Percentiles rank a stretch among this genome's conserved stretches.
phyloP scores from a whole-genome alignment of 2,888 invertebrate genomes.

The Tigriopus californicus region DNA sequence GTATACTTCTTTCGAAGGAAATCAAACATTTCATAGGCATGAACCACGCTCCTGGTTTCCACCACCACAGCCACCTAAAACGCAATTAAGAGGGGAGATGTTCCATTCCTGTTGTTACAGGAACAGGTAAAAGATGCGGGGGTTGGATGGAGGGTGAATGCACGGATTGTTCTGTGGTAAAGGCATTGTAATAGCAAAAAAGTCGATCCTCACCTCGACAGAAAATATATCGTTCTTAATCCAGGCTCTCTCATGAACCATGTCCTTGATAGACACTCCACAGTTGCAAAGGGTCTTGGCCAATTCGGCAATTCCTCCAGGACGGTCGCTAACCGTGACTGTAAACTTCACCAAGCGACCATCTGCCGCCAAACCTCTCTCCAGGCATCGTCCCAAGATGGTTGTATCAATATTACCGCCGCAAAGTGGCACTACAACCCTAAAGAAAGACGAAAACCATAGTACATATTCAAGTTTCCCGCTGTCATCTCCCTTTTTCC shows the following conservation, averaged over 20 bases:
- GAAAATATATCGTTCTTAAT: slow-evolving; percentile 70
- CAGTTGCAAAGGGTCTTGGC: slow-evolving; percentile 51
- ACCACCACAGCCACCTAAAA: not conserved
- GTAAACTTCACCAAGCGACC: slow-evolving; percentile 47
- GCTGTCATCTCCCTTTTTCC: not conserved
- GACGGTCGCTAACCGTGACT: slow-evolving; percentile 49
- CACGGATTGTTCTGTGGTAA: not conserved
- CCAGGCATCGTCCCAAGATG: slow-evolving; percentile 64
- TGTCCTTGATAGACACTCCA: slow-evolving; percentile 81
- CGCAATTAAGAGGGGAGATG: no score
- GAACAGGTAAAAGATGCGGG: no score
- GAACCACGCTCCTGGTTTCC: not conserved
- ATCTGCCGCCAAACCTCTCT: slow-evolving; percentile 70
- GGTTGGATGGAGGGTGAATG: no score
- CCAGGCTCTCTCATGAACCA: slow-evolving; percentile 90
- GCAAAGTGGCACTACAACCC: slow-evolving; percentile 62
- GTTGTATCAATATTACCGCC: slow-evolving; percentile 86
- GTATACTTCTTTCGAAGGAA: not conserved
- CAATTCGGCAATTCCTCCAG: slow-evolving; percentile 69
- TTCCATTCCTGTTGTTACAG: no score
- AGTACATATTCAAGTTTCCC: not conserved
- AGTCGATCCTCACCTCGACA: slow-evolving; percentile 32
- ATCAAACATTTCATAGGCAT: not conserved
- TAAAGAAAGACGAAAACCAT: slow-evolving; percentile 25
- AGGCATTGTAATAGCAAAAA: slow-evolving; percentile 7